Evolutionary conservation across 2,888 invertebrate genomes (phyloP).

Genomic region (Hoplodrina ambigua): DNA sequence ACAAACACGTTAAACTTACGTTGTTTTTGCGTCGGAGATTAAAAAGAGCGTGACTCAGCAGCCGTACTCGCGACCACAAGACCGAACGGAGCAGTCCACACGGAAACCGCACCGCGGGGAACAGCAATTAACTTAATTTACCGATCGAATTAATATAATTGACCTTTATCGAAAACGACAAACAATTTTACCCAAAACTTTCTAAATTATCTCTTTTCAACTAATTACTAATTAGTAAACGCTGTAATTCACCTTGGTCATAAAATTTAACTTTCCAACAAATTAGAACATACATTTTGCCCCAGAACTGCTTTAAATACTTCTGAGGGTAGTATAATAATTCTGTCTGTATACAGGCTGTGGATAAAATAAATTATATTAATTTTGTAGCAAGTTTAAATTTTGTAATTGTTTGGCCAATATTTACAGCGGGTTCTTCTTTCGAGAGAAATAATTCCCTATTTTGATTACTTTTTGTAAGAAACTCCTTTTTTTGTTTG

Average conservation of each 20-base stretch:
- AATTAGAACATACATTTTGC: constrained; percentile 48
- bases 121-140: constrained; percentile 20
- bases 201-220: constrained; percentile 41
- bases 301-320: constrained; percentile 37
- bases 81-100: too few relatives aligned
- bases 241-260: constrained; percentile 49
- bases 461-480: too few relatives aligned
- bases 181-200: constrained; percentile 40
- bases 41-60: too few relatives aligned
- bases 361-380: background rate
- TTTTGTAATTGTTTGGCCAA: background rate
- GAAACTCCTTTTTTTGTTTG: too few relatives aligned
- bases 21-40: too few relatives aligned
- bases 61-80: too few relatives aligned
- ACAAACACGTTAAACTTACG: too few relatives aligned
- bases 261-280: constrained; percentile 52
- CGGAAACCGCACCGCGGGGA: background rate
- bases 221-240: constrained; percentile 48
- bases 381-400: background rate
- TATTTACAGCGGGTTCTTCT: too few relatives aligned
- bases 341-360: constrained; percentile 13
- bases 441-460: too few relatives aligned
- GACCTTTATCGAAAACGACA: constrained; percentile 21
- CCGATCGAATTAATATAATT: constrained; percentile 42
- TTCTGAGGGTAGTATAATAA: constrained; percentile 34